These are phyloP conservation scores for Leuciscus waleckii DNA, from an alignment of 2,797 vertebrate genomes.

Conservation along the genomic window DNA sequence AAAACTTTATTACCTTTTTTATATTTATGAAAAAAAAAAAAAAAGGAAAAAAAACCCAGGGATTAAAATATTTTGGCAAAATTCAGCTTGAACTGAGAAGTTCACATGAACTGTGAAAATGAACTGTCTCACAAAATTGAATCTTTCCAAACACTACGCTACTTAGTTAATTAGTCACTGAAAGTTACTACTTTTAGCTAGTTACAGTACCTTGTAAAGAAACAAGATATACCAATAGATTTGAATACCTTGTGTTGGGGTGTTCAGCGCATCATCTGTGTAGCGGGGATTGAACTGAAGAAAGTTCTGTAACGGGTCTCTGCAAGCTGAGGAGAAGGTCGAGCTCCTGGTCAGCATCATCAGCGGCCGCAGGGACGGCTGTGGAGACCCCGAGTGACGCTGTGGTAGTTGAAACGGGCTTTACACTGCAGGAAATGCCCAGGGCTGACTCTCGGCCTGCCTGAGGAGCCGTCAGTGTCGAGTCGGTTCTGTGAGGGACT, in stretches of 20 bases:
- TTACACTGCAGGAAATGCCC: conserved; percentile 3
- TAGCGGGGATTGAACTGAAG: conserved; percentile 29
- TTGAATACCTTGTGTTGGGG: conserved; percentile 51
- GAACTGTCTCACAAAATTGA: not conserved
- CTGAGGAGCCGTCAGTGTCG: conserved; percentile 60
- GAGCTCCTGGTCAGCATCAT: conserved; percentile 85
- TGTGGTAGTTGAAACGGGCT: not conserved
- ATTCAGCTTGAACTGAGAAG: not conserved
- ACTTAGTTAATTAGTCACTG: not conserved
- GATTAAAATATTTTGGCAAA: not conserved
- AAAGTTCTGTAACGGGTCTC: conserved; percentile 63
- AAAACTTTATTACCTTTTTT: too few species aligned
- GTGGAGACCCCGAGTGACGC: conserved; percentile 14
- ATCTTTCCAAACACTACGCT: not conserved
- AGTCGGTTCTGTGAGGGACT: conserved; percentile 69
- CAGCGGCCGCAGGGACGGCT: conserved; percentile 50
- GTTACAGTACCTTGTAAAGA: not conserved
- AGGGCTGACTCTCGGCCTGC: conserved; percentile 28
- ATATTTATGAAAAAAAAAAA: too few species aligned
- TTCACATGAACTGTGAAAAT: not conserved
- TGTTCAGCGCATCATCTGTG: not conserved
- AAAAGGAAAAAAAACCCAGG: not conserved
- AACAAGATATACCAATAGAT: not conserved
- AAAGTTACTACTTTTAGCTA: not conserved
- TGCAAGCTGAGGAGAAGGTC: conserved; percentile 87